These are phyloP conservation scores for Cephus pygmeus DNA, from an alignment of 2,888 invertebrate genomes.

Conservation along the genomic window DNA sequence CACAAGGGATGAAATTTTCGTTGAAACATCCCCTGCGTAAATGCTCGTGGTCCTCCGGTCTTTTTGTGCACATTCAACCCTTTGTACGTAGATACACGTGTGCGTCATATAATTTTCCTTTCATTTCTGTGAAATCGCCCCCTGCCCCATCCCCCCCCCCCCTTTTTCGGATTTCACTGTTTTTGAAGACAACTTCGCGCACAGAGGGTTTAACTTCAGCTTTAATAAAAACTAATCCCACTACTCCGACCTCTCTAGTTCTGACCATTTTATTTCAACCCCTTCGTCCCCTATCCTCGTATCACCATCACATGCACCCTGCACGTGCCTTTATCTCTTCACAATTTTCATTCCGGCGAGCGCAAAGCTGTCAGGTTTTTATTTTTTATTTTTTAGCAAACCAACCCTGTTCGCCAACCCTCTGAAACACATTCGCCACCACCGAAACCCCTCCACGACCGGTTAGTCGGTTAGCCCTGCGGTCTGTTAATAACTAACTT, in stretches of 20 bases:
- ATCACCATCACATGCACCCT: not conserved
- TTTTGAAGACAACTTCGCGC: not conserved
- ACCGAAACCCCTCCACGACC: not conserved
- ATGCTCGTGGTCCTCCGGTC: not conserved
- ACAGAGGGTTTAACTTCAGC: not conserved
- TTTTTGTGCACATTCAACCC: not conserved
- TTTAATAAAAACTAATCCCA: not conserved
- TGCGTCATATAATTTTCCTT: not conserved
- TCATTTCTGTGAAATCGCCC: not conserved
- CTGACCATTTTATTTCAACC: not conserved
- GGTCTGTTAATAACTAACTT: not conserved
- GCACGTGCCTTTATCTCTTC: not conserved
- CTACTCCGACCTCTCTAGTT: not conserved
- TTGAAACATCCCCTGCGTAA: not conserved
- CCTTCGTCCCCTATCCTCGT: not conserved
- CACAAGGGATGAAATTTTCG: not conserved
- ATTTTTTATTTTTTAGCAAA: not conserved
- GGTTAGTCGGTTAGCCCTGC: not conserved
- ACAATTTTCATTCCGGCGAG: not conserved
- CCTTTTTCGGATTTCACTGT: not conserved
- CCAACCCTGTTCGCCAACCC: not conserved
- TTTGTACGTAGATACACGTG: not conserved
- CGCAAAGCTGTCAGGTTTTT: not conserved
- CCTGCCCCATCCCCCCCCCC: rapidly evolving
- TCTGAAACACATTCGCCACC: not conserved